Percentiles rank a stretch among this genome's conserved stretches.
Conservation (phyloP, 2,113 vertebrate genomes). For the Aegotheles bennettii region DNA sequence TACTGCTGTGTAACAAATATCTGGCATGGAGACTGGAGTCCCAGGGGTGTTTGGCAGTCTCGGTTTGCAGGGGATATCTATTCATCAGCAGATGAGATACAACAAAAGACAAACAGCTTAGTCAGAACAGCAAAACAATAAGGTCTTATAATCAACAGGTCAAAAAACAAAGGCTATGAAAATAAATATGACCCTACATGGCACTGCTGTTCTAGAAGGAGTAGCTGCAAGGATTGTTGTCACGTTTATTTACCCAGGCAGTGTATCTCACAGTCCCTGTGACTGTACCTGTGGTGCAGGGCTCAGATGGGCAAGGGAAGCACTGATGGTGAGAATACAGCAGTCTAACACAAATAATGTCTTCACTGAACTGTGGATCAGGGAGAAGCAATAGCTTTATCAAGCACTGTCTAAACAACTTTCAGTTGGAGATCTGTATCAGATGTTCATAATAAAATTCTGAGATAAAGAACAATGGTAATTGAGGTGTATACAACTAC, state of each 20-base stretch:
- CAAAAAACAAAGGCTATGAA: slow-evolving; percentile 47
- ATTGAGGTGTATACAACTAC: neutral
- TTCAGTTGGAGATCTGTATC: neutral
- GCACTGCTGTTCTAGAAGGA: neutral
- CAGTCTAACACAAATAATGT: neutral
- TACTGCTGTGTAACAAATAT: neutral
- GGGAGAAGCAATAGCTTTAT: neutral
- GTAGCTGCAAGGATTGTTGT: slow-evolving; percentile 28
- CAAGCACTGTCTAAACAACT: neutral
- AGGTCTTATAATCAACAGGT: slow-evolving; percentile 50
- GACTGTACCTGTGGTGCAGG: neutral
- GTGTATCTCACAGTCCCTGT: neutral
- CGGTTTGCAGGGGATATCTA: neutral
- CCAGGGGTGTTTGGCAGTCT: neutral
- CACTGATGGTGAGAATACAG: neutral
- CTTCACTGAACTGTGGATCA: neutral
- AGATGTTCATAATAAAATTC: neutral
- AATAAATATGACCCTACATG: slow-evolving; percentile 27
- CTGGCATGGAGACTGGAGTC: neutral
- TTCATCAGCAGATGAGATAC: slow-evolving; percentile 36
- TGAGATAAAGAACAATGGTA: neutral
- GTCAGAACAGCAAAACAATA: slow-evolving; percentile 42
- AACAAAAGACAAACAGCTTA: slow-evolving; percentile 47
- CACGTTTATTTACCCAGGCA: slow-evolving; percentile 27
- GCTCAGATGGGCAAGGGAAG: neutral